Percentiles rank a stretch among this genome's conserved stretches.
Evolutionary conservation across 2,797 vertebrate species (phyloP).

Genomic region (Anguilla megastoma): DNA sequence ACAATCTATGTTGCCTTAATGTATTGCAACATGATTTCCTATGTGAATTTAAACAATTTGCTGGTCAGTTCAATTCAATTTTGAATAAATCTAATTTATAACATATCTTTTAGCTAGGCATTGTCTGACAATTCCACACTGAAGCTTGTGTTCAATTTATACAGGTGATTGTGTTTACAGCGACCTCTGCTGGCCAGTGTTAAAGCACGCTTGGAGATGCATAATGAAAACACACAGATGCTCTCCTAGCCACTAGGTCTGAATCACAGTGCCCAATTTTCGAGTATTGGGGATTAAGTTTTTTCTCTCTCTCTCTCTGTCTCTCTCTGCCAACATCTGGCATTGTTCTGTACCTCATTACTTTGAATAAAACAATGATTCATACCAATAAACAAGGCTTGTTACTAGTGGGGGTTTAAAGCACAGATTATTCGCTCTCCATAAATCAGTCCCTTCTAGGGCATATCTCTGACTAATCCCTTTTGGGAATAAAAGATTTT

Average conservation of each 20-base stretch:
- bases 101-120: background rate
- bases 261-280: background rate
- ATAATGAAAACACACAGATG: background rate
- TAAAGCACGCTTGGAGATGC: constrained; percentile 19
- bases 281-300: background rate
- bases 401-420: background rate
- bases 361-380: constrained; percentile 10
- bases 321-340: background rate
- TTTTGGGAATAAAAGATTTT: background rate
- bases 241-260: background rate
- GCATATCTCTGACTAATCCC: background rate
- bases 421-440: background rate
- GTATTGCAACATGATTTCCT: background rate
- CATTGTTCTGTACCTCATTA: constrained; percentile 1
- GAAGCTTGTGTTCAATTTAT: constrained; percentile 24
- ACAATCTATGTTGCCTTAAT: background rate
- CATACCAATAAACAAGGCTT: constrained; percentile 7
- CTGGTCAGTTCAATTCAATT: background rate
- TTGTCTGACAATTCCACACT: background rate
- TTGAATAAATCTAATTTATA: background rate
- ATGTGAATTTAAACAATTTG: background rate
- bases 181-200: constrained; percentile 63
- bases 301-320: background rate
- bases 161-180: constrained; percentile 51
- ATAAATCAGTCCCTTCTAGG: constrained; percentile 9